phyloP scores from a whole-genome alignment of 2,113 vertebrate species.

The Ceyx cyanopectus region DNA sequence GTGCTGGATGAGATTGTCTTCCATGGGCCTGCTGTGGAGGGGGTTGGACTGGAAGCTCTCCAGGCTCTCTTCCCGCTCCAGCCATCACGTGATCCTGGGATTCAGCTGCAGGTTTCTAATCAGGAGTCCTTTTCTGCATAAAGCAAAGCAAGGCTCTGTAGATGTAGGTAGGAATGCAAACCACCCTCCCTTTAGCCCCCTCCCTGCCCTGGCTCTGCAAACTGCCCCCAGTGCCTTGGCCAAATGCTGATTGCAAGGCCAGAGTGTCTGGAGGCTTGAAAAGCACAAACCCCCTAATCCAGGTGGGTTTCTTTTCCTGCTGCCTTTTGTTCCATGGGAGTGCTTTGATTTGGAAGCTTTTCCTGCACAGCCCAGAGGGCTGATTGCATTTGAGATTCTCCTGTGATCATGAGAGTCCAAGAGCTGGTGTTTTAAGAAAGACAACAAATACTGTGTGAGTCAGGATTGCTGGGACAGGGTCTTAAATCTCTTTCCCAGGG shows the following conservation, averaged over 20 bases:
- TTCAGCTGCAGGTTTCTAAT: neutral
- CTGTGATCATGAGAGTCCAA: neutral
- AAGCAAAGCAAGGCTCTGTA: rapidly evolving
- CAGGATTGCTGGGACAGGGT: neutral
- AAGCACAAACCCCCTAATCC: neutral
- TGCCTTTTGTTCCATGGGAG: neutral
- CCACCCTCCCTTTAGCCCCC: neutral
- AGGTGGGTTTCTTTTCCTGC: neutral
- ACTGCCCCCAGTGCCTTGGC: neutral
- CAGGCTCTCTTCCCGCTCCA: too few species aligned
- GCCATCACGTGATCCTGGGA: too few species aligned
- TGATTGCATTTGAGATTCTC: slow-evolving; percentile 51
- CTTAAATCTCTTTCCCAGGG: slow-evolving; percentile 1
- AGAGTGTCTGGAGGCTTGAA: neutral
- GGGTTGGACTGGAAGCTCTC: too few species aligned
- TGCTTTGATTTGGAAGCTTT: slow-evolving; percentile 5
- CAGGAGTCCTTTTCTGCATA: neutral
- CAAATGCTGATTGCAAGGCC: neutral
- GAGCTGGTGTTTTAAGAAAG: slow-evolving; percentile 10
- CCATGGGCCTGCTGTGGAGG: too few species aligned
- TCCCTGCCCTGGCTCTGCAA: neutral
- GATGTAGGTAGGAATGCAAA: neutral
- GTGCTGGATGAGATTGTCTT: too few species aligned
- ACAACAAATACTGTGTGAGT: slow-evolving; percentile 7
- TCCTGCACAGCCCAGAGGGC: neutral